These are phyloP conservation scores for Enoplolaimus lenunculus DNA, from an alignment of 2,888 invertebrate genomes.

Conservation along the genomic window DNA sequence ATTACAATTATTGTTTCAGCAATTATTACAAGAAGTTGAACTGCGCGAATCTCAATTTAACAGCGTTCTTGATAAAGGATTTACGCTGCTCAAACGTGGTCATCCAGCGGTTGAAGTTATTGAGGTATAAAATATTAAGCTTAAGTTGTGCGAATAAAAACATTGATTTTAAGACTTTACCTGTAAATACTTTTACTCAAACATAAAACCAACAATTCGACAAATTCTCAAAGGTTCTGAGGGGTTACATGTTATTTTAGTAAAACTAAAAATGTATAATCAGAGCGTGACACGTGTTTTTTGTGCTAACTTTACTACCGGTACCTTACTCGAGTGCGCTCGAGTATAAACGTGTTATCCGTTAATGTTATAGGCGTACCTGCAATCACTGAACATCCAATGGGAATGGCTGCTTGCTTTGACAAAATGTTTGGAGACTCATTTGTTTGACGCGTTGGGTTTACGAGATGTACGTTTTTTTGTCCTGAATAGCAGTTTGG, in stretches of 20 bases:
- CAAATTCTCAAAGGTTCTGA: too few relatives aligned
- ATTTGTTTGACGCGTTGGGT: conserved; percentile 75
- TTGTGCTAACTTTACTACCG: too few relatives aligned
- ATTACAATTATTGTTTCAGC: conserved; percentile 1
- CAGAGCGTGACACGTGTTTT: too few relatives aligned
- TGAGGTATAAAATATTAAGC: conserved; percentile 56
- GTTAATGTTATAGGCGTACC: conserved; percentile 52
- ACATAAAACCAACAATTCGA: too few relatives aligned
- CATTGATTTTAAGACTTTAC: background rate
- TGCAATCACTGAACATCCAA: conserved; percentile 83
- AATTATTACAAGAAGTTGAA: conserved; percentile 81
- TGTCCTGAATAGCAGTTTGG: too few relatives aligned
- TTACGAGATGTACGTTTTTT: conserved; percentile 54
- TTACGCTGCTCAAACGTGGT: conserved; percentile 76
- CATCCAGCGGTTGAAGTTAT: conserved; percentile 91
- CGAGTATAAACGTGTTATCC: too few relatives aligned
- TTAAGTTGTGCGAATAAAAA: conserved; percentile 52
- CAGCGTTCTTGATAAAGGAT: conserved; percentile 85
- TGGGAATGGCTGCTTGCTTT: conserved; percentile 96
- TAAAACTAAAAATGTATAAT: too few relatives aligned
- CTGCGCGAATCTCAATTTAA: conserved; percentile 89
- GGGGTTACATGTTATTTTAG: too few relatives aligned
- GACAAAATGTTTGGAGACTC: conserved; percentile 82
- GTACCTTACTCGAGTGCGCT: too few relatives aligned
- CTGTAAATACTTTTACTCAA: background rate